Conservation (phyloP, 2,113 vertebrate species). For the Zosterops lateralis region DNA sequence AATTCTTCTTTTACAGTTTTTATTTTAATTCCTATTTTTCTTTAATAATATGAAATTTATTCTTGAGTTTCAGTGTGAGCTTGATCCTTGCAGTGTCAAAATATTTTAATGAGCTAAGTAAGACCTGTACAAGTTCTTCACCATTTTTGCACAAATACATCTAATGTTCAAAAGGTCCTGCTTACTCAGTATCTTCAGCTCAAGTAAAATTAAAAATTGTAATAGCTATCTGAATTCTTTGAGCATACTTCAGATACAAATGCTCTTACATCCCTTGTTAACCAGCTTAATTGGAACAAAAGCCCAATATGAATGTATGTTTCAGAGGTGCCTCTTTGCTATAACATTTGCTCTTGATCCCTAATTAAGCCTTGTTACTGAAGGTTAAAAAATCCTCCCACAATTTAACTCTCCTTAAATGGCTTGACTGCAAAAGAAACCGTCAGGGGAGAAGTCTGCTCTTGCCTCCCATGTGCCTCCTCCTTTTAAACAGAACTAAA, state of each 20-base stretch:
- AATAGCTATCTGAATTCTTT: slow-evolving; percentile 54
- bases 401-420: slow-evolving; percentile 29
- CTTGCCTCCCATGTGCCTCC: background rate
- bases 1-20: background rate
- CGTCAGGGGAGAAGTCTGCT: background rate
- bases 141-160: slow-evolving; percentile 34
- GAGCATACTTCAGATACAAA: slow-evolving; percentile 22
- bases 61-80: background rate
- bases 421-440: slow-evolving; percentile 9
- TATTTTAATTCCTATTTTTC: background rate
- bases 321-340: slow-evolving; percentile 23
- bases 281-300: slow-evolving; percentile 61
- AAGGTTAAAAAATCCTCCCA: slow-evolving; percentile 49
- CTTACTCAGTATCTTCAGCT: slow-evolving; percentile 43
- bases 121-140: slow-evolving; percentile 38
- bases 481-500: background rate
- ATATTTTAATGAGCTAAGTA: slow-evolving; percentile 8
- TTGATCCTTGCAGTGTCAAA: background rate
- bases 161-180: slow-evolving; percentile 50
- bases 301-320: background rate
- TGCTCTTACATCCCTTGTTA: slow-evolving; percentile 41
- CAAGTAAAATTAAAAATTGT: slow-evolving; percentile 58
- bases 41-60: background rate
- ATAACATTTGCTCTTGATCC: slow-evolving; percentile 51
- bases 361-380: slow-evolving; percentile 51